Base-by-base conservation (phyloP, 2,888 invertebrate species). In the Orthonevra nobilis region DNA sequence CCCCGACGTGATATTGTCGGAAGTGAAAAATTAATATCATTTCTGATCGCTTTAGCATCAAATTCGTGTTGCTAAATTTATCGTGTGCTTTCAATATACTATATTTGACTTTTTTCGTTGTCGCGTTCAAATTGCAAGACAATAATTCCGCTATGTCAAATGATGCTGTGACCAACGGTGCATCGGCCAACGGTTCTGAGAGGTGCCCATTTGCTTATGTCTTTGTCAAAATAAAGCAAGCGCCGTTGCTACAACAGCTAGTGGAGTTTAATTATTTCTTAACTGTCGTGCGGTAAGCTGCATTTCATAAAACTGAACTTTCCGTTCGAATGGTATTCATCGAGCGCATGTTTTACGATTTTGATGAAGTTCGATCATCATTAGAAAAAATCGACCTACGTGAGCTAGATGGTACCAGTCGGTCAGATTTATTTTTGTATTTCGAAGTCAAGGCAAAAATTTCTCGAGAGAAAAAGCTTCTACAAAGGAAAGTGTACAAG, bases 401-500 rank as follows among this genome's bases (percentile, higher is more conserved):
- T 20, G 50, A 42, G n/a, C 9, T 70, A 9, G 26, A 34, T n/a
- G 19, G 9, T 15, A 63, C 10, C 1, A 28, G 15, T 9, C 61
- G 63, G 1, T 19, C 19, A 7, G 54, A 58, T 3, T 63, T 72
- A 15, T 63, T 10, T 26, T 6, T n/a, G 9, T 81, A 73, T 42
- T 66, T 81, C n/a, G 44, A 60, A 10, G 48, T 61, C 5, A 81
- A 75, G 30, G 69, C 72, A 82, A 73, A 36, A 20, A 0, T n/a
- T n/a, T 44, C 52, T 4, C 54, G 73, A 10, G 46, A 36, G 38
- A 44, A 70, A 3, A 61, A 44, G 19, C n/a, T 9, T 2, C 66
- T 12, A 9, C 26, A 38, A 60, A 26, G 36, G 23, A 7, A n/a
- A 30, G 3, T 20, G n/a, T 4, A 5, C 28, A 7, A n/a, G 75